Evolutionary conservation across 1,140 invertebrate genomes (phyloP).

Genomic region (Paraescarpia echinospica): DNA sequence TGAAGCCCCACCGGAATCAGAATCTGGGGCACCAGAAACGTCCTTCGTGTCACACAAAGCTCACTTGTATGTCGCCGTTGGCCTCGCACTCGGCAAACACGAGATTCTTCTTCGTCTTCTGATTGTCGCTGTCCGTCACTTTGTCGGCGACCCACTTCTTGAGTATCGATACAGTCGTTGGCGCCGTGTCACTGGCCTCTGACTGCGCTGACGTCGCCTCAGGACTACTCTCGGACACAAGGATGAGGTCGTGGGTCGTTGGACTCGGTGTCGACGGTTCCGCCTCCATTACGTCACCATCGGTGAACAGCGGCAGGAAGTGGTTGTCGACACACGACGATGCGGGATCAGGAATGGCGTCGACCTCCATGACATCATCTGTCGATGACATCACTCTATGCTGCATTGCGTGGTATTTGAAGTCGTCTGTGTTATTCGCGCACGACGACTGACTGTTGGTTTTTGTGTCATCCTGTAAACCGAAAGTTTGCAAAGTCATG

Average conservation of each 20-base stretch:
- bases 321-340: not conserved
- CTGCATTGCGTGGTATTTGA: not conserved
- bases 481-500: too few relatives aligned
- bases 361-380: not conserved
- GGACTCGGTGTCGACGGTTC: constrained; percentile 14
- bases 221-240: not conserved
- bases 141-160: not conserved
- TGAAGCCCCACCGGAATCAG: too few relatives aligned
- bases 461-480: too few relatives aligned
- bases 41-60: not conserved
- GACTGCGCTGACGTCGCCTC: not conserved
- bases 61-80: not conserved
- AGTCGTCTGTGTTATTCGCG: not conserved
- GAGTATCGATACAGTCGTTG: not conserved
- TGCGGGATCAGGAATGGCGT: not conserved
- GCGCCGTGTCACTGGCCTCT: not conserved
- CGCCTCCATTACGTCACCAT: not conserved
- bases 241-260: constrained; percentile 19
- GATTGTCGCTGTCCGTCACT: not conserved
- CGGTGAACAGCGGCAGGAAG: not conserved
- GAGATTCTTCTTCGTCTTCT: not conserved
- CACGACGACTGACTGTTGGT: not conserved
- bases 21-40: not conserved
- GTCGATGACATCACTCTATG: not conserved
- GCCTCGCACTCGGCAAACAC: not conserved